Evolutionary conservation across 2,888 invertebrate genomes (phyloP), one percentile per base, ranked within the genome.

Genomic region (Octodonta nipae): DNA sequence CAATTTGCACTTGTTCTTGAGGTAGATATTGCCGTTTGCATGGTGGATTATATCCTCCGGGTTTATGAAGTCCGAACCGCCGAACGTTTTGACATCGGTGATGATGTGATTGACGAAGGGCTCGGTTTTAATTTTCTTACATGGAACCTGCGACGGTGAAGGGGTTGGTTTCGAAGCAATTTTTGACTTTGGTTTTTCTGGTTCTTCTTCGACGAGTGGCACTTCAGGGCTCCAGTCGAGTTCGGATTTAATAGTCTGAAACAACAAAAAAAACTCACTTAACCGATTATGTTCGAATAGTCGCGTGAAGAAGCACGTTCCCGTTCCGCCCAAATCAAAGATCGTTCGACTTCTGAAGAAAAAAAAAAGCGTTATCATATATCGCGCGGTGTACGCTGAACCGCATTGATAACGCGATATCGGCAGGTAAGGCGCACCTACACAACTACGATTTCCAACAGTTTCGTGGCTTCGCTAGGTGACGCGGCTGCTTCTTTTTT

Each of bases 21-120:
- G 56, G 50, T 61, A 62, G 38, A 62, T 56, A 36, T 61, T 60
- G 38, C 62, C 62, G 52, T 60, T 61, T 41, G 60, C 53, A 51
- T 60, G 61, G 31, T 60, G 58, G 29, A 61, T 52, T 39, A 62
- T 56, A 43, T 62, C 62, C 47, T 62, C 61, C n/a, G 62, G 61
- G 50, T 61, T 54, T 42, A 68, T 65, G 48, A 67, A 68, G 36
- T 67, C 68, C n/a, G 63, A 63, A 16, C 58, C 61, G 24, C 58
- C 61, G 29, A 53, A 55, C 25, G 46, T 46, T 44, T 31, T 50
- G 38, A 40, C 42, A 34, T 39, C 32, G 34, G 26, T 31, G 26
- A 25, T 34, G 35, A 15, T 20, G 30, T 22, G 26, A 32, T 44
- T 37, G n/a, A n/a, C n/a, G n/a, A n/a, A n/a, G n/a, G n/a, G n/a